A percentile compares a stretch with the other conserved stretches of the same genome.
These are phyloP conservation scores for Coendou prehensilis DNA, from an alignment of 2,797 vertebrate species.

Conservation along the genomic window DNA sequence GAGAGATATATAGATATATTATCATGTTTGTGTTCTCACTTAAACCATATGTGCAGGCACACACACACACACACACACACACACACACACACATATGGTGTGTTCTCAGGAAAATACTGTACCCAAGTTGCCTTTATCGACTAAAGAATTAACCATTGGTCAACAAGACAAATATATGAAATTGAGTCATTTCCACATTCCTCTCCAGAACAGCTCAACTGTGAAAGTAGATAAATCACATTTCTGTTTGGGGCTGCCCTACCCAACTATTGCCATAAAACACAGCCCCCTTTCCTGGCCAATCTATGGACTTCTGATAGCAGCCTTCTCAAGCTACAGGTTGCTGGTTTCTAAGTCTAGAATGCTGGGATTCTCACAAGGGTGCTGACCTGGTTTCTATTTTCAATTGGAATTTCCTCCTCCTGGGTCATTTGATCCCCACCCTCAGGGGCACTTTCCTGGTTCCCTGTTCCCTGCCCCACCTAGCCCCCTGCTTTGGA, in stretches of 20 bases:
- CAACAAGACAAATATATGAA: slow-evolving; percentile 53
- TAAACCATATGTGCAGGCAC: neutral
- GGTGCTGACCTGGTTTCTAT: slow-evolving; percentile 68
- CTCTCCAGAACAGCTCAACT: neutral
- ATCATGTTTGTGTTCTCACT: neutral
- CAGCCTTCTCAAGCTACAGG: neutral
- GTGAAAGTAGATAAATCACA: slow-evolving; percentile 44
- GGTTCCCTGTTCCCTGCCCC: slow-evolving; percentile 27
- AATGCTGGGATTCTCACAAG: slow-evolving; percentile 2
- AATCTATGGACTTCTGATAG: neutral
- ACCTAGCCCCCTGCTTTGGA: slow-evolving; percentile 36
- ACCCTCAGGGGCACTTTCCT: slow-evolving; percentile 65
- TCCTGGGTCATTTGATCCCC: slow-evolving; percentile 59
- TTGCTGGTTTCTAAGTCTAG: neutral
- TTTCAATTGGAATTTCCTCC: slow-evolving; percentile 79
- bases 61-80: neutral
- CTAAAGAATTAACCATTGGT: neutral
- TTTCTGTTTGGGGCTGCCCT: neutral
- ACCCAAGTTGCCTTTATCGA: neutral
- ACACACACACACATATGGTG: neutral
- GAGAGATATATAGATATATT: neutral
- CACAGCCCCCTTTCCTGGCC: neutral
- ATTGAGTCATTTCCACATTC: slow-evolving; percentile 65
- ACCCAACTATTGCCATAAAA: neutral
- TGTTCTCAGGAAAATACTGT: slow-evolving; percentile 21